phyloP scores from a whole-genome alignment of 2,113 vertebrate species.

The Etia nguti region DNA sequence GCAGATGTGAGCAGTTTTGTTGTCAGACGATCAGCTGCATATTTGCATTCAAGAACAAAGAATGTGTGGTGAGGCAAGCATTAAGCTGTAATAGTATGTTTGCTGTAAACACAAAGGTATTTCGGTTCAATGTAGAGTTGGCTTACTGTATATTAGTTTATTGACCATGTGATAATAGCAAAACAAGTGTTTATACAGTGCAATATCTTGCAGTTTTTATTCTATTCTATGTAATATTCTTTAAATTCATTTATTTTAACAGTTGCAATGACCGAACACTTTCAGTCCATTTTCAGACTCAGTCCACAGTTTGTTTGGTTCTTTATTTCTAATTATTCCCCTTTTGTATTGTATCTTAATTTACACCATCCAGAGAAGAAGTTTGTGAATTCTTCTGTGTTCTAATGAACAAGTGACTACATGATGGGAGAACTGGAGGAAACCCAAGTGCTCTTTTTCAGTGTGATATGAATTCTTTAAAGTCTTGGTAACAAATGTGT shows the following conservation, averaged over 20 bases:
- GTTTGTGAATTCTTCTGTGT: background rate
- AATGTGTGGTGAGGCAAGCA: background rate
- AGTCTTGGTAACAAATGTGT: background rate
- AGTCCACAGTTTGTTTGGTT: background rate
- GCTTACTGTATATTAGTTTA: background rate
- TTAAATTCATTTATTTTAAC: background rate
- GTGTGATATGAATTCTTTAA: background rate
- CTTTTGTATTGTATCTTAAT: background rate
- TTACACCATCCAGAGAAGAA: background rate
- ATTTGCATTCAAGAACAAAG: background rate
- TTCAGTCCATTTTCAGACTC: background rate
- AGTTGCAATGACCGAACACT: background rate
- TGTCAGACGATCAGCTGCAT: background rate
- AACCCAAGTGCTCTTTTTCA: constrained; percentile 63
- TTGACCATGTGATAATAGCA: background rate
- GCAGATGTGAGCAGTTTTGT: background rate
- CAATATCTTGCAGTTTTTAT: background rate
- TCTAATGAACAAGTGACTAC: background rate
- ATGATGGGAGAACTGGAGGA: background rate
- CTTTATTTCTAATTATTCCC: background rate
- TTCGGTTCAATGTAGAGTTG: background rate
- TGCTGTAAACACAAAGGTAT: background rate
- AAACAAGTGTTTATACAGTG: background rate
- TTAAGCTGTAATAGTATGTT: background rate
- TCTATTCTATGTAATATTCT: background rate